Evolutionary conservation across 2,113 vertebrate species (phyloP).

Genomic region (Rhynchopsitta pachyrhyncha): DNA sequence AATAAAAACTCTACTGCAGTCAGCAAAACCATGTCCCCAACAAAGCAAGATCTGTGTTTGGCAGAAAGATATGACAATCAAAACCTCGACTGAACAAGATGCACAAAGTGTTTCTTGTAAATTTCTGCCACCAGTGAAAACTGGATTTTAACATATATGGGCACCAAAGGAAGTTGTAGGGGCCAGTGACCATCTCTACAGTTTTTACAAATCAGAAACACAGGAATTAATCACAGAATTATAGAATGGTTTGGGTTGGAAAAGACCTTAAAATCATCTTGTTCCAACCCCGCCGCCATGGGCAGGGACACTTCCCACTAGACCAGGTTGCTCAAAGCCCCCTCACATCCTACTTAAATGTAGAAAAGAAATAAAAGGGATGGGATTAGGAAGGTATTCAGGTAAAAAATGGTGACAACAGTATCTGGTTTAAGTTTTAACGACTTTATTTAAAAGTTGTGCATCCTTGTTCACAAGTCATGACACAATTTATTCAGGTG

Average conservation of each 20-base stretch:
- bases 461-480: not conserved
- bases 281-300: not conserved
- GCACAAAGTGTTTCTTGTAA: not conserved
- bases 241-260: not conserved
- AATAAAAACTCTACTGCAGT: not conserved
- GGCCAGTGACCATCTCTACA: not conserved
- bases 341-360: not conserved
- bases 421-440: not conserved
- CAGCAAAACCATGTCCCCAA: not conserved
- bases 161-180: not conserved
- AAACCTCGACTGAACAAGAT: not conserved
- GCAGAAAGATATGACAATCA: not conserved
- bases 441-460: not conserved
- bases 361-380: not conserved
- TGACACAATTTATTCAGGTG: fast-evolving
- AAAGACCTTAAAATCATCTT: not conserved
- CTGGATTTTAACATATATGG: fast-evolving
- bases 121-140: not conserved
- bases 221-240: not conserved
- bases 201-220: not conserved
- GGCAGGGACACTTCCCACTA: not conserved
- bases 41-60: not conserved
- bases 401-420: not conserved
- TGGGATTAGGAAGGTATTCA: not conserved
- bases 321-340: not conserved